A percentile compares a stretch with the other conserved stretches of the same genome.
phyloP scores from a whole-genome alignment of 2,797 vertebrate genomes.

The Sandelia bainsii region DNA sequence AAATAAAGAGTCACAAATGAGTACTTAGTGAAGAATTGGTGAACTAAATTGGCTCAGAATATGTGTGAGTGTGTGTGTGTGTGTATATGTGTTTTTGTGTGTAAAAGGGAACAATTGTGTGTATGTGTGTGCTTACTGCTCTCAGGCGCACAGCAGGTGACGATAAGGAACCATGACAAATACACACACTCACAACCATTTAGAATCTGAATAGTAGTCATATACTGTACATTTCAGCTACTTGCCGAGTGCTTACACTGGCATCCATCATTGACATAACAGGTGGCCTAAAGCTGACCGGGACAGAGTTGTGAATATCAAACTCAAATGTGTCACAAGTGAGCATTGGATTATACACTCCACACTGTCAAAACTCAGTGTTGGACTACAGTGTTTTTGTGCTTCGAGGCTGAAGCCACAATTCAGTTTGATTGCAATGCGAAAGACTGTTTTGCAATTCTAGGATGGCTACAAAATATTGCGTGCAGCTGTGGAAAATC shows the following conservation, averaged over 20 bases:
- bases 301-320: conserved; percentile 79
- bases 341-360: conserved; percentile 73
- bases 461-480: conserved; percentile 62
- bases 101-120: background rate
- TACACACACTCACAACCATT: conserved; percentile 73
- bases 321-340: conserved; percentile 80
- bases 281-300: conserved; percentile 83
- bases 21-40: conserved; percentile 39
- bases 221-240: conserved; percentile 71
- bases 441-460: conserved; percentile 70
- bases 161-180: conserved; percentile 77
- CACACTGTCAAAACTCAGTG: conserved; percentile 58
- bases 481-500: conserved; percentile 62
- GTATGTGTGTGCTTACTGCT: conserved; percentile 25
- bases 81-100: conserved; percentile 39
- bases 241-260: conserved; percentile 60
- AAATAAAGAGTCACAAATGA: conserved; percentile 41
- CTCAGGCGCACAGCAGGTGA: conserved; percentile 73
- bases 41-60: conserved; percentile 60
- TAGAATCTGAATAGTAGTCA: conserved; percentile 72
- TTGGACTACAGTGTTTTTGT: conserved; percentile 39
- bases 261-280: conserved; percentile 77
- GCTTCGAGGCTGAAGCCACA: conserved; percentile 61
- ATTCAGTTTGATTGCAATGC: conserved; percentile 72
- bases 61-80: conserved; percentile 48